These are phyloP conservation scores for Papilio elwesi DNA, from an alignment of 2,888 invertebrate genomes.

Conservation along the genomic window DNA sequence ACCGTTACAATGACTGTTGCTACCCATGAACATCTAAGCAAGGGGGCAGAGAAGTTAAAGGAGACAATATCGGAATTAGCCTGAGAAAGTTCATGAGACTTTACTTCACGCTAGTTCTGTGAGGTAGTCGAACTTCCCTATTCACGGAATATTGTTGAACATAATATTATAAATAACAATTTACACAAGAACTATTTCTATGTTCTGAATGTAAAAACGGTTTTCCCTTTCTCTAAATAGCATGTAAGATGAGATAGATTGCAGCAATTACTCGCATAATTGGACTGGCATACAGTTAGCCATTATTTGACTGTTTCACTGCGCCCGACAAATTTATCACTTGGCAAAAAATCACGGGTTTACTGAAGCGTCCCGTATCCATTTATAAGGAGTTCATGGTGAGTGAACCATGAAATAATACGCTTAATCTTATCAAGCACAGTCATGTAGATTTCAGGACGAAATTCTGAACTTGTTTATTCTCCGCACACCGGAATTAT, in stretches of 20 bases:
- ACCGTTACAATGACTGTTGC: too few relatives aligned
- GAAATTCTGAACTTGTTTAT: neutral
- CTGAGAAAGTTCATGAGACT: too few relatives aligned
- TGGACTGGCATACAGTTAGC: constrained; percentile 18
- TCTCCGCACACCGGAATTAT: neutral
- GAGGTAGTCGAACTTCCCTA: too few relatives aligned
- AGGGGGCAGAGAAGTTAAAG: too few relatives aligned
- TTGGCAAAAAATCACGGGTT: constrained; percentile 21
- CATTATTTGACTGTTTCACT: constrained; percentile 3
- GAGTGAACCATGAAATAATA: constrained; percentile 23
- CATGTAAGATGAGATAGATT: constrained; percentile 8
- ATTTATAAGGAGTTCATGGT: constrained; percentile 8
- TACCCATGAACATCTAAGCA: too few relatives aligned
- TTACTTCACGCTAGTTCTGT: too few relatives aligned
- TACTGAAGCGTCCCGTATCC: constrained; percentile 8
- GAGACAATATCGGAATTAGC: too few relatives aligned
- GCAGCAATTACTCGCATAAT: constrained; percentile 15
- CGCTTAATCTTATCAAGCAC: constrained; percentile 16
- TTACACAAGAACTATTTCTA: neutral
- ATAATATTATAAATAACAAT: neutral
- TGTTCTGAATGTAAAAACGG: neutral
- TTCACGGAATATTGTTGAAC: neutral
- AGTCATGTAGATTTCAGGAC: constrained; percentile 9
- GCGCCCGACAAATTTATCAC: constrained; percentile 15
- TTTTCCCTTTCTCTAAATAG: neutral